phyloP scores from a whole-genome alignment of 2,797 vertebrate genomes.

The Scolopax rusticola region DNA sequence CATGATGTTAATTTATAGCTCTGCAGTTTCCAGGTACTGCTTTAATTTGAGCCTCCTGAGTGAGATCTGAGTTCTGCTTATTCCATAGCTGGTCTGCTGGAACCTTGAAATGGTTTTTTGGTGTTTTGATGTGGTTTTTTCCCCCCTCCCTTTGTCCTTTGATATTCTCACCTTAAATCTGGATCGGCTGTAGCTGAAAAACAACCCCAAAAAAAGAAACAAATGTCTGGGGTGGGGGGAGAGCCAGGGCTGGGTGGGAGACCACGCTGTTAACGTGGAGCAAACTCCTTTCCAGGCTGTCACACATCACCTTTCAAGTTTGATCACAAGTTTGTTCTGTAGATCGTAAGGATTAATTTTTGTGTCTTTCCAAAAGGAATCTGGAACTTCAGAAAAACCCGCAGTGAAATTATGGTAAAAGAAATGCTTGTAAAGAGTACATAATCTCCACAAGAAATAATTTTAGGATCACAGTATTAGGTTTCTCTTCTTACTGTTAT shows the following conservation, averaged over 20 bases:
- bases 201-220: not conserved
- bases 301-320: not conserved
- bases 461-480: not conserved
- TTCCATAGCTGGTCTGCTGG: not conserved
- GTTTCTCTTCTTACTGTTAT: not conserved
- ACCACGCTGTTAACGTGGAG: not conserved
- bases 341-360: not conserved
- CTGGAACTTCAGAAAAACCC: accelerated
- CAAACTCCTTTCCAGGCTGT: not conserved
- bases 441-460: not conserved
- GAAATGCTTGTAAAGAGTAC: not conserved
- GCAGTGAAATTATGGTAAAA: not conserved
- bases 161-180: not conserved
- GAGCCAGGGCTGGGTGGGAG: not conserved
- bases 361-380: not conserved
- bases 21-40: conserved; percentile 32
- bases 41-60: conserved; percentile 35
- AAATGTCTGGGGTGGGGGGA: no score
- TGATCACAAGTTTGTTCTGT: not conserved
- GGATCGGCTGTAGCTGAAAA: not conserved
- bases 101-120: not conserved
- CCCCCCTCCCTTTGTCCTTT: accelerated
- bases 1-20: conserved; percentile 25
- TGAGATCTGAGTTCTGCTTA: not conserved
- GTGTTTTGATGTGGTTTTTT: not conserved